phyloP scores from a whole-genome alignment of 2,113 vertebrate species.

The Gavialis gangeticus region DNA sequence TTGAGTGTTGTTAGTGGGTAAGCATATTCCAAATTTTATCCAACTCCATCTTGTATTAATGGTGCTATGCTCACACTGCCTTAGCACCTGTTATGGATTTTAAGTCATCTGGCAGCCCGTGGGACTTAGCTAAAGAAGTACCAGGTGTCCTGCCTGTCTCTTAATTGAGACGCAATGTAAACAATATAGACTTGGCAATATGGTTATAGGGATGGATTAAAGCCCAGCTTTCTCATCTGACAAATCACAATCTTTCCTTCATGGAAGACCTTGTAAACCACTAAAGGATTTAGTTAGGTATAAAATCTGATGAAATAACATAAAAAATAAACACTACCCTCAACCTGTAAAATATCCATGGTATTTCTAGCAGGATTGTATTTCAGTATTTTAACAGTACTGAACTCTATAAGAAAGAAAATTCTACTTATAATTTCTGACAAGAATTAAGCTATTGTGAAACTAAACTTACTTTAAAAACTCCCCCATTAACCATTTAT shows the following conservation, averaged over 20 bases:
- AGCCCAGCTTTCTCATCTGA: constrained; percentile 79
- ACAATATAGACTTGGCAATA: constrained; percentile 83
- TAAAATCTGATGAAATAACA: constrained; percentile 52
- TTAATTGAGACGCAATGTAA: constrained; percentile 85
- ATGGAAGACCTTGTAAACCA: constrained; percentile 67
- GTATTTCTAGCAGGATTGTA: constrained; percentile 26
- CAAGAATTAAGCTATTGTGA: not conserved
- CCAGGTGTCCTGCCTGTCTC: constrained; percentile 84
- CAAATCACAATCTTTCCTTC: constrained; percentile 78
- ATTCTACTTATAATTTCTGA: not conserved
- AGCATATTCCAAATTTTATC: constrained; percentile 78
- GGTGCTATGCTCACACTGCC: constrained; percentile 77
- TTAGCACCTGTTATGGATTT: constrained; percentile 86
- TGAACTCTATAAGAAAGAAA: constrained; percentile 22
- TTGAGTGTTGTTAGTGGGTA: constrained; percentile 78
- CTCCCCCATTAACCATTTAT: not conserved
- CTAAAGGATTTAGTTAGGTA: constrained; percentile 73
- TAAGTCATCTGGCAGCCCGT: constrained; percentile 85
- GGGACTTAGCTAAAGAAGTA: constrained; percentile 85
- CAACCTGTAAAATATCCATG: constrained; percentile 39
- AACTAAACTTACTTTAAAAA: not conserved
- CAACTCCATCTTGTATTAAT: constrained; percentile 76
- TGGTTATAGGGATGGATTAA: constrained; percentile 82
- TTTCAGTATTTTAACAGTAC: constrained; percentile 4
- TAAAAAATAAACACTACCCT: constrained; percentile 47